phyloP scores from a whole-genome alignment of 2,113 vertebrate genomes.

The Oophaga pumilio region DNA sequence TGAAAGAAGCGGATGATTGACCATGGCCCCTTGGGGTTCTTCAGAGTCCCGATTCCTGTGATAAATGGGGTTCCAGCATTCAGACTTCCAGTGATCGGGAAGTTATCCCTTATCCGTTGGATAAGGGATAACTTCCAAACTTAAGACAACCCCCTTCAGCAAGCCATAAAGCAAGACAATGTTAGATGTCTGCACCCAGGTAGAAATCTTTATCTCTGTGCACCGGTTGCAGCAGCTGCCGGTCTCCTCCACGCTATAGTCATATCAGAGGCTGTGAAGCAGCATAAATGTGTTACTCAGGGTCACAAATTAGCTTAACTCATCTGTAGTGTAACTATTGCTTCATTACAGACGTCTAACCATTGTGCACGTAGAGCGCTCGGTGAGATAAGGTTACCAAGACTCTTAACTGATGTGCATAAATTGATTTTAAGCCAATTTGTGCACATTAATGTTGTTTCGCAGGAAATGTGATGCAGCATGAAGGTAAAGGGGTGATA shows the following conservation, averaged over 20 bases:
- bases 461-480: not conserved
- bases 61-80: no score
- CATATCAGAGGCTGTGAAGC: not conserved
- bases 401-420: not conserved
- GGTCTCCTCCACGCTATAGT: not conserved
- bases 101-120: no score
- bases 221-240: not conserved
- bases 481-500: not conserved
- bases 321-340: not conserved
- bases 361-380: not conserved
- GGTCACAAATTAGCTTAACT: not conserved
- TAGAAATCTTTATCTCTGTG: not conserved
- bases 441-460: not conserved
- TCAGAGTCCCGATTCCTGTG: no score
- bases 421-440: conserved; percentile 32
- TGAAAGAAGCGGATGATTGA: no score
- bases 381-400: not conserved
- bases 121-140: no score
- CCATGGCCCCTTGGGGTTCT: no score
- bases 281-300: not conserved
- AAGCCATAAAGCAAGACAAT: not conserved
- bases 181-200: not conserved
- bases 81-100: no score
- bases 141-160: not conserved
- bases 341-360: not conserved